Conservation (phyloP, 1,140 invertebrate species). For the Drosophila funebris region DNA sequence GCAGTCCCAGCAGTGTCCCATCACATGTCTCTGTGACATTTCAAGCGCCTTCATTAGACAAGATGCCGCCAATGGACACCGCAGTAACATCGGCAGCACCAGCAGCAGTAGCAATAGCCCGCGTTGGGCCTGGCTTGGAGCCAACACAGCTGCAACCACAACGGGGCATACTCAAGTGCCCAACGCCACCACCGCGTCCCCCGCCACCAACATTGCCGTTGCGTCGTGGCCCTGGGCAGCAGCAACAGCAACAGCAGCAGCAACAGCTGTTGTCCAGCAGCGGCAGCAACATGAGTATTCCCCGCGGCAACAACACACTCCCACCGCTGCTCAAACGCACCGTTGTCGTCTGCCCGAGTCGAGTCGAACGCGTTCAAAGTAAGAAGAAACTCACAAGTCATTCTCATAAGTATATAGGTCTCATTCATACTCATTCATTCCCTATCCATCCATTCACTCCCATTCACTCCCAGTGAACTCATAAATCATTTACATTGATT, state of each 20-base stretch:
- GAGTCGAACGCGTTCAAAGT: constrained; percentile 71
- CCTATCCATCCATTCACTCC: constrained; percentile 6
- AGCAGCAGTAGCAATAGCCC: constrained; percentile 45
- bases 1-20: constrained; percentile 51
- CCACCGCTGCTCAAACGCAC: constrained; percentile 54
- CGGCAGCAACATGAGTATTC: constrained; percentile 27
- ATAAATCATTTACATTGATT: constrained; percentile 59
- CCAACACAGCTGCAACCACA: constrained; percentile 34
- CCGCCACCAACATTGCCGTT: constrained; percentile 56
- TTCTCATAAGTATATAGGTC: constrained; percentile 6
- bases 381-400: constrained; percentile 66
- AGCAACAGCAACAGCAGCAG: not conserved
- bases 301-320: constrained; percentile 15
- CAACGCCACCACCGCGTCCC: constrained; percentile 65
- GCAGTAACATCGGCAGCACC: constrained; percentile 12
- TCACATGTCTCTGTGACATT: constrained; percentile 68
- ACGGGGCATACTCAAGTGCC: constrained; percentile 60
- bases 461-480: constrained; percentile 22
- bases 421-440: constrained; percentile 8
- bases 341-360: constrained; percentile 47
- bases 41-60: constrained; percentile 66
- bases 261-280: constrained; percentile 17
- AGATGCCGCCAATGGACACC: constrained; percentile 27
- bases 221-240: constrained; percentile 47
- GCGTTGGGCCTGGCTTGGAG: constrained; percentile 44